A percentile compares a stretch with the other conserved stretches of the same genome.
These are phyloP conservation scores for Lates calcarifer DNA, from an alignment of 2,113 vertebrate genomes.

Conservation along the genomic window DNA sequence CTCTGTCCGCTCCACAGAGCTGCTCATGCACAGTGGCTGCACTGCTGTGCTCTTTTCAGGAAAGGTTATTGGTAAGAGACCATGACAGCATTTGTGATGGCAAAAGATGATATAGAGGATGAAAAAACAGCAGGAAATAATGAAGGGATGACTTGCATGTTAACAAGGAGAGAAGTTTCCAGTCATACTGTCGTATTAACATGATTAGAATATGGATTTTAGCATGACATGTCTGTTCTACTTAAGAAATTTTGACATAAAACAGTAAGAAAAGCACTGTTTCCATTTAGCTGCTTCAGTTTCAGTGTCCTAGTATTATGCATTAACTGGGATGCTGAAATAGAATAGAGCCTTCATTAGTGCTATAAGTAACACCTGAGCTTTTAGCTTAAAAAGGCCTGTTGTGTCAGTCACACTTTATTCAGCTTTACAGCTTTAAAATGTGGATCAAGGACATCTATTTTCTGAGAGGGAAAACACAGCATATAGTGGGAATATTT, in stretches of 20 bases:
- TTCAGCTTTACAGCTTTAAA: too few relatives aligned
- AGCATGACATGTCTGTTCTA: neutral
- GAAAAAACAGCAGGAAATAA: neutral
- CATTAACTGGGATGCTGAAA: neutral
- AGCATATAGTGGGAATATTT: too few relatives aligned
- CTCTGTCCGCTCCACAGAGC: slow-evolving; percentile 12
- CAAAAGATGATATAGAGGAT: neutral
- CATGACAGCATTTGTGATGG: neutral
- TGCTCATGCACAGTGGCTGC: neutral
- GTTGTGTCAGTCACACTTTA: neutral
- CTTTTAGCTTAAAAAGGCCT: neutral
- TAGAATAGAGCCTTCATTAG: neutral
- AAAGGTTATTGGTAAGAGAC: neutral
- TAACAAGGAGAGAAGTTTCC: neutral
- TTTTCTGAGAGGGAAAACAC: neutral
- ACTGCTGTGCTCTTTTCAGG: neutral
- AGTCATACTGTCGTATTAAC: neutral
- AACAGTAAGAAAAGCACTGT: neutral
- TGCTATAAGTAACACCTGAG: neutral
- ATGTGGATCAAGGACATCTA: too few relatives aligned
- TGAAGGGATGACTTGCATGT: neutral
- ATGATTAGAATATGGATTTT: neutral
- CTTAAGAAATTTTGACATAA: neutral
- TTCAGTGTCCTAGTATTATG: neutral
- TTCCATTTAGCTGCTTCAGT: neutral